A percentile compares a stretch with the other conserved stretches of the same genome.
Evolutionary conservation across 2,113 vertebrate species (phyloP).

Genomic region (Elgaria multicarinata): DNA sequence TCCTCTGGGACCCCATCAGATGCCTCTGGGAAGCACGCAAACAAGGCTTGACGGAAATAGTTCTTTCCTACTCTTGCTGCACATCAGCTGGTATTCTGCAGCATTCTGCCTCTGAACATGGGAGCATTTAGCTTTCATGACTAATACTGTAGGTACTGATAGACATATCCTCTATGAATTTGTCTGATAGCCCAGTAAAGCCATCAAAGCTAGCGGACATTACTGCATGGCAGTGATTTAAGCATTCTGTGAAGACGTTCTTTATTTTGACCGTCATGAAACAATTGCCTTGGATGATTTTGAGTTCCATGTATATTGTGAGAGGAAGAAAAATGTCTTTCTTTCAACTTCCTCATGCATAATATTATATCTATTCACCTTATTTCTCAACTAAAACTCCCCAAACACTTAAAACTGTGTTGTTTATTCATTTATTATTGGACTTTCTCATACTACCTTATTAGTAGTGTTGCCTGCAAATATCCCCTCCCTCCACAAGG

Average conservation of each 20-base stretch:
- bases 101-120: conserved; percentile 5
- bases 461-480: no score
- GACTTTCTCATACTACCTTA: not conserved
- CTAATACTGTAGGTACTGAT: not conserved
- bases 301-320: not conserved
- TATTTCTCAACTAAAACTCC: not conserved
- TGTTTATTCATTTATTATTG: no score
- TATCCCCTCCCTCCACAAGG: not conserved
- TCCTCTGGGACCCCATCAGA: not conserved
- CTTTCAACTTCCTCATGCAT: not conserved
- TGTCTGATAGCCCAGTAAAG: not conserved
- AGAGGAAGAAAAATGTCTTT: not conserved
- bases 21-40: not conserved
- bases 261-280: not conserved
- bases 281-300: not conserved
- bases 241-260: not conserved
- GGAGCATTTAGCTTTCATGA: not conserved
- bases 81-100: not conserved
- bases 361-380: not conserved
- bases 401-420: not conserved
- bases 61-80: not conserved
- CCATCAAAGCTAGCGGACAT: not conserved
- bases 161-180: not conserved
- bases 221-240: not conserved
- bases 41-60: not conserved